Evolutionary conservation across 2,888 invertebrate species (phyloP).

Genomic region (Spodoptera littoralis): DNA sequence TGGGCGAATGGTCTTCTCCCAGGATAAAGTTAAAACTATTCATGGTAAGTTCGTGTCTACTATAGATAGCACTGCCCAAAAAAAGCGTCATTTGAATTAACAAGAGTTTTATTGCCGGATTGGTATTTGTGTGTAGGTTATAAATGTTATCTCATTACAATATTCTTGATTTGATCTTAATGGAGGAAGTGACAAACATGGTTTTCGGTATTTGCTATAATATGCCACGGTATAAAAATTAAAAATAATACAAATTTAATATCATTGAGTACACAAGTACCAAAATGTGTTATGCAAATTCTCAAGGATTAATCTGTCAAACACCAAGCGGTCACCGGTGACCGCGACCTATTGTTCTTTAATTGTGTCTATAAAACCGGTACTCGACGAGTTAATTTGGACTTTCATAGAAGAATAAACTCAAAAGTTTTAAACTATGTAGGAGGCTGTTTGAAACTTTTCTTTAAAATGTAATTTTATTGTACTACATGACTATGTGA

Average conservation of each 20-base stretch:
- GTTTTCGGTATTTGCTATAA: too few relatives aligned
- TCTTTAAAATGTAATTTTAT: too few relatives aligned
- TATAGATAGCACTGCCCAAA: slow-evolving; percentile 12
- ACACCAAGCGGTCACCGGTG: too few relatives aligned
- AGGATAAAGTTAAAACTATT: slow-evolving; percentile 75
- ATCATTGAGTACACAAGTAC: too few relatives aligned
- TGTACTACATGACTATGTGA: too few relatives aligned
- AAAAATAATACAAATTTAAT: too few relatives aligned
- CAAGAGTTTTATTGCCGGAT: slow-evolving; percentile 5
- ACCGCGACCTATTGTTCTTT: too few relatives aligned
- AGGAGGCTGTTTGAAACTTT: too few relatives aligned
- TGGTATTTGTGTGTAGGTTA: slow-evolving; percentile 8
- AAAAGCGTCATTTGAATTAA: slow-evolving; percentile 18
- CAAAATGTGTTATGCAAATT: slow-evolving; percentile 16
- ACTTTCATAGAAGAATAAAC: neutral
- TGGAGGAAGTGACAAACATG: neutral
- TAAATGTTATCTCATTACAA: slow-evolving; percentile 6
- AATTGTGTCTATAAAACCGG: too few relatives aligned
- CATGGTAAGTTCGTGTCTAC: slow-evolving; percentile 70
- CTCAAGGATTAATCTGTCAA: slow-evolving; percentile 9
- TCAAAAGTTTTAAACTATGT: too few relatives aligned
- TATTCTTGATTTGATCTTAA: neutral
- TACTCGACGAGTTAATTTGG: too few relatives aligned
- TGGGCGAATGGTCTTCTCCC: slow-evolving; percentile 75
- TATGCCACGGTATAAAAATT: too few relatives aligned